Evolutionary conservation across 1,140 invertebrate genomes (phyloP).

Genomic region (Dryas iulia): DNA sequence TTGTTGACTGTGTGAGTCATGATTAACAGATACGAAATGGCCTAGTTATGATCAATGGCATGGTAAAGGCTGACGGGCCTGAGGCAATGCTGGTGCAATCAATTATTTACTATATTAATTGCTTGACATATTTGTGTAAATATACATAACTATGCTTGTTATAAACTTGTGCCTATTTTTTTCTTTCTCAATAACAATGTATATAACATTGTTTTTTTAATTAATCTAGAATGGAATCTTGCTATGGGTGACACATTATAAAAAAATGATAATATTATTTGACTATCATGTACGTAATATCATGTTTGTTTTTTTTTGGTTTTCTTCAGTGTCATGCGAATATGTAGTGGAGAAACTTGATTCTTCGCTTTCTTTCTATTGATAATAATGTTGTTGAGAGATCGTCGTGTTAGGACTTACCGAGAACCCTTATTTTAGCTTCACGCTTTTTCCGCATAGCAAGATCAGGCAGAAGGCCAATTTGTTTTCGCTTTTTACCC

Average conservation of each 20-base stretch:
- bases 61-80: slow-evolving; percentile 8
- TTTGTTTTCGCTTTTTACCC: no score
- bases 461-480: no score
- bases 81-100: slow-evolving; percentile 17
- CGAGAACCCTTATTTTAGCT: no score
- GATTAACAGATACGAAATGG: slow-evolving; percentile 10
- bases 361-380: no score
- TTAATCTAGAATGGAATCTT: neutral
- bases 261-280: neutral
- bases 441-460: no score
- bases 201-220: neutral
- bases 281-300: no score
- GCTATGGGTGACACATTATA: no score
- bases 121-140: neutral
- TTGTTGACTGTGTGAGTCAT: neutral
- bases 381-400: no score
- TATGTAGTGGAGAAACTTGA: no score
- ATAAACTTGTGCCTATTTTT: neutral
- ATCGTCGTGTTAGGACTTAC: no score
- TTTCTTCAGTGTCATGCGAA: no score
- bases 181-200: neutral
- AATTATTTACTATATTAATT: slow-evolving; percentile 16
- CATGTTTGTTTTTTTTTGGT: no score
- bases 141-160: neutral
- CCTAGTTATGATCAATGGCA: slow-evolving; percentile 18